Percentiles rank a stretch among this genome's conserved stretches.
phyloP scores from a whole-genome alignment of 2,113 vertebrate genomes.

The Mola mola region DNA sequence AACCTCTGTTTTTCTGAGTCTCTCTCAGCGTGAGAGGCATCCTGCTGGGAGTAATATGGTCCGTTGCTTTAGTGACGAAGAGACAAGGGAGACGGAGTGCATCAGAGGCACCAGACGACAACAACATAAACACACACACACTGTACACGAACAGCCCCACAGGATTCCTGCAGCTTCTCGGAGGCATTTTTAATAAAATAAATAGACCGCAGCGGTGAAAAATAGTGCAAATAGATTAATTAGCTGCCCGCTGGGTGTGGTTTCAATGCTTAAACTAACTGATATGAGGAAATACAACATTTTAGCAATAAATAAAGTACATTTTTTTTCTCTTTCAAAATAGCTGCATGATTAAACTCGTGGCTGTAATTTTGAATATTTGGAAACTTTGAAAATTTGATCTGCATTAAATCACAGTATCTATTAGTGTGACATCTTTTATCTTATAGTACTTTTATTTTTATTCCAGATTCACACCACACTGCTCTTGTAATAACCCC shows the following conservation, averaged over 20 bases:
- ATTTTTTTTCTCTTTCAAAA: too few relatives aligned
- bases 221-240: neutral
- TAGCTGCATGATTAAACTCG: too few relatives aligned
- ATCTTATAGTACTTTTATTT: too few relatives aligned
- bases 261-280: neutral
- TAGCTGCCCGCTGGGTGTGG: neutral
- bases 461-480: neutral
- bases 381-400: too few relatives aligned
- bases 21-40: conserved; percentile 2
- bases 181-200: neutral
- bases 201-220: neutral
- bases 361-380: neutral
- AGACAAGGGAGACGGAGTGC: neutral
- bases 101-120: conserved; percentile 20
- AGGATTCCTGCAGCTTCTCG: conserved; percentile 10
- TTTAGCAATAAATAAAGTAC: too few relatives aligned
- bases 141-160: conserved; percentile 22
- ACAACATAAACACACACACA: conserved; percentile 26
- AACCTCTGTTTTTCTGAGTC: neutral
- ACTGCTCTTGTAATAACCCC: conserved; percentile 18
- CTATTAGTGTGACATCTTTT: too few relatives aligned
- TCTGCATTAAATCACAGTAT: too few relatives aligned
- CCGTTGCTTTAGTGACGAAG: conserved; percentile 28
- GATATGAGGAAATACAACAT: too few relatives aligned
- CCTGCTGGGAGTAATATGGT: conserved; percentile 39